Percentiles rank a stretch among this genome's conserved stretches.
Conservation (phyloP, 2,888 invertebrate genomes). For the Trachelus stipa region DNA sequence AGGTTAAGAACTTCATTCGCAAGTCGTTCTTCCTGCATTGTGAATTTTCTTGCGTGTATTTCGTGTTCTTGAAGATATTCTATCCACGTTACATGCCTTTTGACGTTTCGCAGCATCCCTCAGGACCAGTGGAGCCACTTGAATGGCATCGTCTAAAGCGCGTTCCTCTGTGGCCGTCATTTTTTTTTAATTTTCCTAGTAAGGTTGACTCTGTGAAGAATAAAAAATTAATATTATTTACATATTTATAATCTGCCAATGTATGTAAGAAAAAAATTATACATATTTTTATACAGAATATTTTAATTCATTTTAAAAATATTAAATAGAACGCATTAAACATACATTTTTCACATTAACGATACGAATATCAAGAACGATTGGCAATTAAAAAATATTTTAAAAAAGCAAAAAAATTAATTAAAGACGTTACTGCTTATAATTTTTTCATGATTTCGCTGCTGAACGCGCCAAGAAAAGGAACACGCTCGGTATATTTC, state of each 20-base stretch:
- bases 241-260: not conserved
- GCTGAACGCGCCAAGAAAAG: not conserved
- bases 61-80: not conserved
- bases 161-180: constrained; percentile 57
- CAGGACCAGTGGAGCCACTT: constrained; percentile 54
- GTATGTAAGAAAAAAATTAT: no score
- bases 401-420: not conserved
- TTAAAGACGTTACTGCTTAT: not conserved
- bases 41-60: not conserved
- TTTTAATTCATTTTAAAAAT: no score
- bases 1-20: constrained; percentile 29
- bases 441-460: not conserved
- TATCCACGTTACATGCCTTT: constrained; percentile 44
- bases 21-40: not conserved
- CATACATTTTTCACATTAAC: no score
- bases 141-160: constrained; percentile 57
- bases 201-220: not conserved
- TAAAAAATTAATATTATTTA: not conserved
- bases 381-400: not conserved
- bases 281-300: no score
- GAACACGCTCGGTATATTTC: not conserved
- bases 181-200: not conserved
- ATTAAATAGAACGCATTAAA: no score
- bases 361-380: not conserved
- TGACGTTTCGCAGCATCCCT: constrained; percentile 55